Evolutionary conservation across 2,888 invertebrate species (phyloP), one percentile per base, ranked within the genome.

Genomic region (Cactoblastis cactorum): DNA sequence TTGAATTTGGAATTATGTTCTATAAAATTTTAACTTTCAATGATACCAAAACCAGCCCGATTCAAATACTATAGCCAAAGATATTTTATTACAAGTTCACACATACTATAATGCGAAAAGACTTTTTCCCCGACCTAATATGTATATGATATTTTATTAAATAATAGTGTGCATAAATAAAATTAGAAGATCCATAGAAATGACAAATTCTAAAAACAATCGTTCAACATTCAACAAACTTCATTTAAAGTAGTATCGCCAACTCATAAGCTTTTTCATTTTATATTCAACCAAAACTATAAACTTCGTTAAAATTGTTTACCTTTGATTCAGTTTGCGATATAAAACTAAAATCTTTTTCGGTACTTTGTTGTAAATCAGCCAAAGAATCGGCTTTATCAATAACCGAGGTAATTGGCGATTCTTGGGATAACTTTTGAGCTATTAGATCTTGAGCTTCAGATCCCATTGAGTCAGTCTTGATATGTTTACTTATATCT

Each of bases 281-380:
- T 22, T 28, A 6, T 28, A 6, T 6, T 28, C 1, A 28, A 9
- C 9, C 8, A 28, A 4, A 28, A 9, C 28, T 28, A 6, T 28
- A 28, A 4, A 28, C 8, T 28, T 28, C n/a, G n/a, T 19, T 33
- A 45, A 48, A 50, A 28, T 48, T 47, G 17, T 34, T 56, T 71
- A 88, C 90, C 80, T 88, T 90, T 12, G 90, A 90, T 66, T 90
- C 90, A 49, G 90, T 88, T 67, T 90, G 89, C 3, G 90, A 90
- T 32, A 89, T 67, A 63, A 84, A 88, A 64, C 90, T 90, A 54
- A 83, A 79, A 51, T 90, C 90, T 67, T 77, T 84, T 59, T 89
- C 90, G 37, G 88, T 89, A 56, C 86, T 88, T 57, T 87, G 89
- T 54, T 83, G 89, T 59, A 90, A 69, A 52, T 90, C 90, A 53